Evolutionary conservation across 2,797 vertebrate genomes (phyloP).

Genomic region (Danio kyathit): DNA sequence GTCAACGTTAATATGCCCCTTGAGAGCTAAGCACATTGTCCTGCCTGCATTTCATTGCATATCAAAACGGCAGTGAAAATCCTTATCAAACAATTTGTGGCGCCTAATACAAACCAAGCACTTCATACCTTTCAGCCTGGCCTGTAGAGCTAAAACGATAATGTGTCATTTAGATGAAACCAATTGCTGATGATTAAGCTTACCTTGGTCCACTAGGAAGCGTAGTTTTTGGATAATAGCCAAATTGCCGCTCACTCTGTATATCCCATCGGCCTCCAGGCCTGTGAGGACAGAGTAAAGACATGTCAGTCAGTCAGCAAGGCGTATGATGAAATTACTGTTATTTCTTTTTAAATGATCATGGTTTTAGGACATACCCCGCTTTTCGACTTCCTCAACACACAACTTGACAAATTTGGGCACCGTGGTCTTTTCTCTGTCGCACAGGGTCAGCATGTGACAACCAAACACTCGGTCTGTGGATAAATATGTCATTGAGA

Average conservation of each 20-base stretch:
- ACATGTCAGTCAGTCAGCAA: conserved; percentile 22
- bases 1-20: conserved; percentile 92
- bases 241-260: conserved; percentile 91
- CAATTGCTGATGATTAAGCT: conserved; percentile 50
- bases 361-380: conserved; percentile 77
- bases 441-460: conserved; percentile 86
- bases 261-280: conserved; percentile 88
- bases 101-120: conserved; percentile 29
- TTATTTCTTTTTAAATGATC: not conserved
- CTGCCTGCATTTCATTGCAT: conserved; percentile 64
- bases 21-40: conserved; percentile 85
- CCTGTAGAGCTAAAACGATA: conserved; percentile 5
- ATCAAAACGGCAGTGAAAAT: conserved; percentile 83
- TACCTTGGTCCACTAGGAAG: conserved; percentile 91
- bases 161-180: conserved; percentile 7
- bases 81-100: conserved; percentile 29
- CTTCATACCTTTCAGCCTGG: conserved; percentile 18
- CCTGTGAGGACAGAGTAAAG: conserved; percentile 71
- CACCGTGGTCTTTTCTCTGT: conserved; percentile 87
- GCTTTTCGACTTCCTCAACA: conserved; percentile 87
- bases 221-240: conserved; percentile 90
- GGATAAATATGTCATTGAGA: conserved; percentile 53
- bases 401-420: conserved; percentile 88
- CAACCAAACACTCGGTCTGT: conserved; percentile 95
- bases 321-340: not conserved